Conservation (phyloP, 2,797 vertebrate genomes). For the Rousettus madagascariensis region DNA sequence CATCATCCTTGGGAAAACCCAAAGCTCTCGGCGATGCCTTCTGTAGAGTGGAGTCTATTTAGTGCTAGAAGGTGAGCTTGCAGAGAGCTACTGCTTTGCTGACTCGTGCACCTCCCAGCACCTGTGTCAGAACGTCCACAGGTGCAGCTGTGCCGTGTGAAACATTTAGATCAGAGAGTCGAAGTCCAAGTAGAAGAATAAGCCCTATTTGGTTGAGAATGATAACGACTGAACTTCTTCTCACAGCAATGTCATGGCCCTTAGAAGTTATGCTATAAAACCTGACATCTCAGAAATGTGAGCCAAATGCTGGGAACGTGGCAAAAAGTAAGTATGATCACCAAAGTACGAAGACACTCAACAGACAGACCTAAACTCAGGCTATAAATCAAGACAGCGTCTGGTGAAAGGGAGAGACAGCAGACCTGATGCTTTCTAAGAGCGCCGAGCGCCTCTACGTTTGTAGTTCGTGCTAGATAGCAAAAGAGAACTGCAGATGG, state of each 20-base stretch:
- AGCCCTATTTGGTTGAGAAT: background rate
- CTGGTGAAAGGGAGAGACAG: background rate
- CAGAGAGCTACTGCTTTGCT: background rate
- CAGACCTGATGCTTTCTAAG: background rate
- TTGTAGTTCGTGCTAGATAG: constrained; percentile 3
- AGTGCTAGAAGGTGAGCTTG: background rate
- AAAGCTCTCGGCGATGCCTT: background rate
- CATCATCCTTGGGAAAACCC: background rate
- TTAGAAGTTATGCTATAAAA: background rate
- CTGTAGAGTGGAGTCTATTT: background rate
- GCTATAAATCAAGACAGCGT: background rate
- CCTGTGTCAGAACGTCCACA: rapidly evolving
- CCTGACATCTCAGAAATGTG: background rate
- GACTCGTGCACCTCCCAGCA: rapidly evolving
- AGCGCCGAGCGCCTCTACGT: background rate
- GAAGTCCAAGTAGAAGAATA: background rate
- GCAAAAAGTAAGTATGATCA: background rate
- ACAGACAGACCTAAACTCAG: background rate
- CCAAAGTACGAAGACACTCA: background rate
- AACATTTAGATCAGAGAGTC: background rate
- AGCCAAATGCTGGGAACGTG: background rate
- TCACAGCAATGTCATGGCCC: rapidly evolving
- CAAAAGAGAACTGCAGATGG: constrained; percentile 32
- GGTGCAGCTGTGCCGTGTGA: rapidly evolving
- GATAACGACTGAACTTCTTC: background rate